These are phyloP conservation scores for Lasioglossum baleicum DNA, from an alignment of 1,140 invertebrate genomes.

Conservation along the genomic window DNA sequence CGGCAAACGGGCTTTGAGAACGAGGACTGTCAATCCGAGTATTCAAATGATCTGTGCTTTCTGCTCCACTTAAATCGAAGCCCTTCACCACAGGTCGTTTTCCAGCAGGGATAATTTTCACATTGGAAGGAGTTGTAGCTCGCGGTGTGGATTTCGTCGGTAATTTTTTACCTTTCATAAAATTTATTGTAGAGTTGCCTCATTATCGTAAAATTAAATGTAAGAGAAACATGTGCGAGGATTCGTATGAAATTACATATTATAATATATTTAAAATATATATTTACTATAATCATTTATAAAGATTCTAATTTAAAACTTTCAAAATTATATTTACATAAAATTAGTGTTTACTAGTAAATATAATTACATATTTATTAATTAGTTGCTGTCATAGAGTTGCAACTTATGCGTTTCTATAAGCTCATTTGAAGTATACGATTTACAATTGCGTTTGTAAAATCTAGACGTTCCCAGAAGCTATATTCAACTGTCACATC, in stretches of 20 bases:
- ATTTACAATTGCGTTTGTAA: constrained; percentile 9
- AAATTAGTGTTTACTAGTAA: constrained; percentile 8
- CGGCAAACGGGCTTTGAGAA: constrained; percentile 71
- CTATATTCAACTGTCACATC: constrained; percentile 4
- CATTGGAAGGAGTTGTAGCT: constrained; percentile 63
- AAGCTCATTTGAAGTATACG: background rate
- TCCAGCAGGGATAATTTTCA: constrained; percentile 72
- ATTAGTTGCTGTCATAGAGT: background rate
- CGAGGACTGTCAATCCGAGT: constrained; percentile 62
- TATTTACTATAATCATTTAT: constrained; percentile 19
- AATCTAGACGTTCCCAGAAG: background rate
- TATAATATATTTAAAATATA: constrained; percentile 25
- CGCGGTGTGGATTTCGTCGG: constrained; percentile 64
- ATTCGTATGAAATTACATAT: constrained; percentile 24
- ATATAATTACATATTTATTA: background rate
- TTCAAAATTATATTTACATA: background rate
- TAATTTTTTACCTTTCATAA: constrained; percentile 69
- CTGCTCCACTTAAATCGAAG: constrained; percentile 67
- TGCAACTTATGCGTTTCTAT: background rate
- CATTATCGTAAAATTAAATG: background rate
- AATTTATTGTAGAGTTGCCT: constrained; percentile 43
- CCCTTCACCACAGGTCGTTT: constrained; percentile 66
- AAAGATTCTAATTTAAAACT: constrained; percentile 6
- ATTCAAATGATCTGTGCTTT: constrained; percentile 65
- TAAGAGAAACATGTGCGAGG: background rate